phyloP scores from a whole-genome alignment of 2,888 invertebrate genomes.

The Sinopyrophorus schimmeli region DNA sequence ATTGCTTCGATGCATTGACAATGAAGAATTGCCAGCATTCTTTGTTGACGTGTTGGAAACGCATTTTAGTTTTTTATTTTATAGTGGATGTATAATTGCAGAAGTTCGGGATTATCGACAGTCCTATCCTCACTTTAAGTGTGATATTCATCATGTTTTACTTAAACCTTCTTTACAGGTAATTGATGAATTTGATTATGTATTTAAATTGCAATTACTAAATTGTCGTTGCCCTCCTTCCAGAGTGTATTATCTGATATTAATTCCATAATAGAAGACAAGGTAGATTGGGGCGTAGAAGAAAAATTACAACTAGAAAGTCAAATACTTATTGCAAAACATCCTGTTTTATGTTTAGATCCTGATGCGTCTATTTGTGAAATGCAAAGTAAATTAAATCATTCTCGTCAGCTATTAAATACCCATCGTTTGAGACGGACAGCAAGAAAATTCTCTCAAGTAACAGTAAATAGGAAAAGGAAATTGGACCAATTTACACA shows the following conservation, averaged over 20 bases:
- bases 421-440: conserved; percentile 74
- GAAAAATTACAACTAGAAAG: conserved; percentile 81
- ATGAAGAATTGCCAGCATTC: conserved; percentile 87
- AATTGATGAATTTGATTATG: conserved; percentile 57
- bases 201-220: too few species aligned
- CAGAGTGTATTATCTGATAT: conserved; percentile 55
- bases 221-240: too few species aligned
- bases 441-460: conserved; percentile 79
- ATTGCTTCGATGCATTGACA: conserved; percentile 84
- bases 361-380: conserved; percentile 82
- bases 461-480: conserved; percentile 80
- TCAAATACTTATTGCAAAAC: conserved; percentile 81
- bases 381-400: conserved; percentile 74
- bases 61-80: conserved; percentile 83
- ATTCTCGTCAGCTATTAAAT: conserved; percentile 72
- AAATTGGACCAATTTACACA: conserved; percentile 84
- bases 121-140: conserved; percentile 74
- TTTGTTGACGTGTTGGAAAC: conserved; percentile 82
- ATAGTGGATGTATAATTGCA: conserved; percentile 89
- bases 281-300: conserved; percentile 68
- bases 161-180: conserved; percentile 87
- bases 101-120: conserved; percentile 89
- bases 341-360: conserved; percentile 86
- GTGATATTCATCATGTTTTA: conserved; percentile 85
- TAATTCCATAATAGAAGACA: conserved; percentile 51